Evolutionary conservation across 1,140 invertebrate species (phyloP).

Genomic region (Drosophila ironensis): DNA sequence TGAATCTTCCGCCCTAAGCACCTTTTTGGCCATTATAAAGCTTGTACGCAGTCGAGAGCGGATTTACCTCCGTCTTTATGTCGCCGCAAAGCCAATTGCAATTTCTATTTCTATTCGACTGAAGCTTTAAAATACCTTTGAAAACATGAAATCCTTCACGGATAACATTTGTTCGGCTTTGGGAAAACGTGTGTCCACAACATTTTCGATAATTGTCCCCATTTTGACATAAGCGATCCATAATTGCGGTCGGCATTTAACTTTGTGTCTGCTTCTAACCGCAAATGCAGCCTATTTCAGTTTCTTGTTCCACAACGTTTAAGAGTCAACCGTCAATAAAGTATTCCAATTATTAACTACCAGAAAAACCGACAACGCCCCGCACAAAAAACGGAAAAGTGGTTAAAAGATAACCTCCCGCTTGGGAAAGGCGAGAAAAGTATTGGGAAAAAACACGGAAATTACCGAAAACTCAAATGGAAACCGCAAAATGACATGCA

Average conservation of each 20-base stretch:
- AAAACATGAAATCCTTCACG: too few species aligned
- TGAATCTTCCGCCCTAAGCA: conserved; percentile 47
- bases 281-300: conserved; percentile 20
- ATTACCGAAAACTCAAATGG: neutral
- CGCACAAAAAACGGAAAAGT: conserved; percentile 22
- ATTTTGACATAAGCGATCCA: conserved; percentile 45
- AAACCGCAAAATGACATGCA: conserved; percentile 70
- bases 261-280: conserved; percentile 31
- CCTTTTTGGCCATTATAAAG: conserved; percentile 66
- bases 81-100: conserved; percentile 4
- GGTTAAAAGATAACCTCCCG: conserved; percentile 12
- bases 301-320: conserved; percentile 2
- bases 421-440: conserved; percentile 68
- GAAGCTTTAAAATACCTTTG: neutral
- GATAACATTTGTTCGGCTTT: too few species aligned
- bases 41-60: conserved; percentile 47
- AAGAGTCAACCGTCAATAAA: conserved; percentile 52
- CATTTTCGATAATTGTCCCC: conserved; percentile 1
- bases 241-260: conserved; percentile 54
- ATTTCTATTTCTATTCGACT: neutral
- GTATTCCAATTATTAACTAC: conserved; percentile 47
- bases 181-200: too few species aligned
- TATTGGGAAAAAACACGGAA: conserved; percentile 41
- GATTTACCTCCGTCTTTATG: conserved; percentile 45
- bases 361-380: conserved; percentile 16